Conservation (phyloP, 1,140 invertebrate species). For the Saccostrea cuccullata region DNA sequence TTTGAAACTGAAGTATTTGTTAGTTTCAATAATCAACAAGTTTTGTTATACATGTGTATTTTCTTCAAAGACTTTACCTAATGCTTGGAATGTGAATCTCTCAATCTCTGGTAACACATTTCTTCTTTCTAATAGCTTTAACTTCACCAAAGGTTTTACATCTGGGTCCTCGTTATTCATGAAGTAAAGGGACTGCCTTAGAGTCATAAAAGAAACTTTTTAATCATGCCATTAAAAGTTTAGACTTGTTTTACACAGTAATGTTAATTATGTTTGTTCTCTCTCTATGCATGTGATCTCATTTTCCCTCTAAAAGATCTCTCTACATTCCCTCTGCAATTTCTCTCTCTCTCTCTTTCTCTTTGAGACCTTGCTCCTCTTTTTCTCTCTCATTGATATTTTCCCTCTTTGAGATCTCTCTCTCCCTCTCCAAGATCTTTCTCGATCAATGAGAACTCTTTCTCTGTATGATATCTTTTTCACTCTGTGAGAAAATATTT, state of each 20-base stretch:
- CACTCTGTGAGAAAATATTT: no score
- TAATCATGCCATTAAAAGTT: background rate
- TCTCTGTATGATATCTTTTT: no score
- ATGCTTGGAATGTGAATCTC: constrained; percentile 14
- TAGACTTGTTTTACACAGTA: background rate
- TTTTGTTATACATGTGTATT: background rate
- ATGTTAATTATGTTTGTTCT: no score
- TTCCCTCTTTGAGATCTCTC: background rate
- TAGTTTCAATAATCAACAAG: no score
- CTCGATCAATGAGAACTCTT: no score
- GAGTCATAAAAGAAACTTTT: background rate
- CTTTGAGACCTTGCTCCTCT: background rate
- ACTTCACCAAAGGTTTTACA: background rate
- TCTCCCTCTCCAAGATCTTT: background rate
- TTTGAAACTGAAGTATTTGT: no score
- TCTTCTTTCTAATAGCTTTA: constrained; percentile 4
- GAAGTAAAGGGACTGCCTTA: constrained; percentile 12
- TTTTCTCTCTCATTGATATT: background rate
- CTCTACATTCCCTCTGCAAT: no score
- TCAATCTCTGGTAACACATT: background rate
- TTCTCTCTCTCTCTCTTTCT: no score
- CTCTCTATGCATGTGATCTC: no score
- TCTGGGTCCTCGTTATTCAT: background rate
- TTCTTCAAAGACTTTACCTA: background rate
- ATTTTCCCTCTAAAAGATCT: no score